Base-by-base conservation (phyloP, 2,797 vertebrate species). In the Rhynchotus rufescens region DNA sequence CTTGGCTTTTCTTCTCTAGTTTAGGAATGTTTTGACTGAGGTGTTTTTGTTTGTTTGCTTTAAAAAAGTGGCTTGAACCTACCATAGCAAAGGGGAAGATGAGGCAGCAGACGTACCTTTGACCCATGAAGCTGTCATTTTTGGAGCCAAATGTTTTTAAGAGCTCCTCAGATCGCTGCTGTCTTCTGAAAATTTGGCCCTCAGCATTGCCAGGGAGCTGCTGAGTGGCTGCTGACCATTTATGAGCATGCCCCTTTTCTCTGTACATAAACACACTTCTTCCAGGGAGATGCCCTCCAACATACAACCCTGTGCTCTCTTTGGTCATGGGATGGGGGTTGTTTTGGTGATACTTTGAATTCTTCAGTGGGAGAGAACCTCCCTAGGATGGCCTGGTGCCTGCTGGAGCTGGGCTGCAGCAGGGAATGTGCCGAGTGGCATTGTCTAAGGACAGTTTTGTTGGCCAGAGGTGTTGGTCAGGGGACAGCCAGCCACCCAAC, bases 151-250 rank as follows among this genome's bases (percentile, higher is more conserved):
- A 25, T 56, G 15, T 84, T 81, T 5, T 1, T 71, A 28, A 64
- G 42, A 49, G 21, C 52, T 81, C 15, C 38, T 72, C 42, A 56
- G 44, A 26, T 13, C 4, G 1, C 52, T 74, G 30, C 52, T 1
- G 5, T 45, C 74, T 79, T 76, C 64, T 80, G 56, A 44, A 79
- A 76, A 20, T 0, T 0, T 2, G 1, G 47, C 40, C 34, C 17
- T 67, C 2, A 3, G 64, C 44, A 32, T 42, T 0, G 0, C 38
- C 28, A 0, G 0, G n/a, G 28, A 28, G 45, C 36, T 74, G 40
- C 62, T 74, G 40, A 59, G 40, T 40, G 32, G 67, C n/a, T 40
- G 40, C 40, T 40, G 12, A 12, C n/a, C 30, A 38, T 56, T 60
- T 12, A 17, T 11, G 36, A 85, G 56, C 12, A 28, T 0, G 0